These are phyloP conservation scores for Anarhynchus alexandrinus DNA, from an alignment of 2,113 vertebrate genomes.

Conservation along the genomic window DNA sequence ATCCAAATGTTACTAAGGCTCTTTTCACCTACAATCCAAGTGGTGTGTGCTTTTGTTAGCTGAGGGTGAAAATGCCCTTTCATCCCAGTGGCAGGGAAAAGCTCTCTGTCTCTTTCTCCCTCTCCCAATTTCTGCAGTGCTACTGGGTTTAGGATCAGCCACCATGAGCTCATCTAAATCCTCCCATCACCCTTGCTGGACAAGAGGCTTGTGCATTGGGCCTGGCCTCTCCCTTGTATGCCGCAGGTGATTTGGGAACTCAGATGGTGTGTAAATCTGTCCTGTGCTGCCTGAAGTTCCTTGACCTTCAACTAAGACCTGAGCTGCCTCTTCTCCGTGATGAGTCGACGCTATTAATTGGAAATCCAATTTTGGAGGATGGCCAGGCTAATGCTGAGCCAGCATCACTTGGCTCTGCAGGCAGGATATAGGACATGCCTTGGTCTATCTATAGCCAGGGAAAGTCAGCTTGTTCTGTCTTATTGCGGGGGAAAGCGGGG, in stretches of 20 bases:
- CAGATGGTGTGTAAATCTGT: neutral
- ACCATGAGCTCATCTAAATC: neutral
- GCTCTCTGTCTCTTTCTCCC: neutral
- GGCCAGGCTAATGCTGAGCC: constrained; percentile 62
- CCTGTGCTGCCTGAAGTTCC: neutral
- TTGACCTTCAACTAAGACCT: constrained; percentile 60
- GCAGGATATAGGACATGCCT: constrained; percentile 45
- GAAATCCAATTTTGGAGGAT: constrained; percentile 62
- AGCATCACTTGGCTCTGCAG: constrained; percentile 54
- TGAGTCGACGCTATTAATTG: constrained; percentile 64
- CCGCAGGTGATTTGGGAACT: neutral
- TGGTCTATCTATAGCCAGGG: constrained; percentile 12
- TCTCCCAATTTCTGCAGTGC: neutral
- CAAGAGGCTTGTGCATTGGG: accelerated
- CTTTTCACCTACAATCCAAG: neutral
- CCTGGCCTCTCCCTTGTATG: neutral
- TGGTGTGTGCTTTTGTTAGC: neutral
- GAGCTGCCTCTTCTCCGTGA: constrained; percentile 29
- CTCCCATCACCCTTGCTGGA: neutral
- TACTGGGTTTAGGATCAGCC: neutral
- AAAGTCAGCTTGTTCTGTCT: constrained; percentile 29
- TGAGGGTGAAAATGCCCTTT: neutral
- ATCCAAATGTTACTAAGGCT: neutral
- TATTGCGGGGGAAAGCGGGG: neutral
- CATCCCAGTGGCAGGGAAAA: neutral